Percentiles rank a stretch among this genome's conserved stretches.
These are phyloP conservation scores for Fregata magnificens DNA, from an alignment of 2,113 vertebrate genomes.

Conservation along the genomic window DNA sequence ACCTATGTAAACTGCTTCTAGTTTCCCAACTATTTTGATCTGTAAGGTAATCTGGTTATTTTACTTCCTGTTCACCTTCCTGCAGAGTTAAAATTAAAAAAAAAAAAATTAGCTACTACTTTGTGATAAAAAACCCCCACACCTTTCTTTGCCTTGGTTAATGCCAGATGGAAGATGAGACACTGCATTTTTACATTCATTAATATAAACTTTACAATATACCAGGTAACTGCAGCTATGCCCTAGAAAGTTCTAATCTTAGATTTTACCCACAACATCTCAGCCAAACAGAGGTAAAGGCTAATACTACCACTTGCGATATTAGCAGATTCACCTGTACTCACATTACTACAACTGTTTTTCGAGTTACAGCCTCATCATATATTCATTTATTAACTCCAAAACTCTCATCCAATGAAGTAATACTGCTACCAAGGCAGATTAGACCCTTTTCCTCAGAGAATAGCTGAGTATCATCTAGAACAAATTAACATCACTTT, in stretches of 20 bases:
- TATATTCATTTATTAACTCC: background rate
- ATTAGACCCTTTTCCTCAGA: background rate
- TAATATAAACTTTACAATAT: background rate
- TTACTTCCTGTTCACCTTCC: background rate
- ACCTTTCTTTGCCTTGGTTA: background rate
- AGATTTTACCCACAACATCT: background rate
- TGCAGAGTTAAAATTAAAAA: background rate
- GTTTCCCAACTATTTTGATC: background rate
- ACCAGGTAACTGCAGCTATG: background rate
- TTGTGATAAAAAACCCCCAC: background rate
- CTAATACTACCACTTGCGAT: too few species aligned
- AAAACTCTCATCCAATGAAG: background rate
- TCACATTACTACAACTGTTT: background rate
- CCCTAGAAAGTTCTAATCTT: background rate
- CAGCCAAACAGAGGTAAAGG: background rate
- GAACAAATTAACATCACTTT: background rate
- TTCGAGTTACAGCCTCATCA: background rate
- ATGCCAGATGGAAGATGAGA: background rate
- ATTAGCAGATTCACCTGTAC: background rate
- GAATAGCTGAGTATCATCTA: background rate
- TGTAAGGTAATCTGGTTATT: background rate
- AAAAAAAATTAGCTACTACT: background rate
- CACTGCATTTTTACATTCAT: background rate
- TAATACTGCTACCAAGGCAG: background rate
- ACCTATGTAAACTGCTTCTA: background rate